Evolutionary conservation across 2,888 invertebrate genomes (phyloP), one percentile per base, ranked within the genome.

Genomic region (Eilema griseolum): DNA sequence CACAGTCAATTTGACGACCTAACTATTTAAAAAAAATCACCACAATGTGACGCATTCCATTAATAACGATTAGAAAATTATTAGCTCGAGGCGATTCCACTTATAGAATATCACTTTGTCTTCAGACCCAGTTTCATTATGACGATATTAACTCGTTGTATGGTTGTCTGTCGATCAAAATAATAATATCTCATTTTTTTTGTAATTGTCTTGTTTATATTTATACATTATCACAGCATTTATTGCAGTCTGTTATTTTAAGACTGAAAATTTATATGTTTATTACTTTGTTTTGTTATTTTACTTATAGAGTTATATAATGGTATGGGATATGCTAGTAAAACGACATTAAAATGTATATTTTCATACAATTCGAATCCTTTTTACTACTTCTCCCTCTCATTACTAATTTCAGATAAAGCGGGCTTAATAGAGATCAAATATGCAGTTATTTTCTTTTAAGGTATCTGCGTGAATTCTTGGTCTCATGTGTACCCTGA

Each of bases 281-380:
- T 70, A 20, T 67, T 76, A 33, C n/a, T n/a, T 71, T 72, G 67
- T 65, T 75, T 74, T 77, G 66, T 80, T 77, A 69, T 65, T 74
- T 77, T 76, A 70, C 33, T 75, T 75, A n/a, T 79, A 81, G 70
- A 69, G 68, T 78, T 80, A 77, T 76, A 76, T 78, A 78, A 73
- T 66, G 81, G 79, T 80, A 77, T 77, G 82, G 86, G 86, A 70
- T 80, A 85, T 83, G 80, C 79, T 81, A 80, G 72, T 78, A 81
- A 82, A 78, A 70, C 73, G 74, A 74, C 70, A 85, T 79, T 86
- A 87, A 69, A 85, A 85, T 81, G 76, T 82, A 78, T 86, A 84
- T 85, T 86, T 84, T 84, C 73, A 67, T 79, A 82, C 31, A 71
- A 64, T 23, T 67, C 33, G 31, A 64, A 70, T 61, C 0, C 10